Evolutionary conservation across 2,113 vertebrate genomes (phyloP).

Genomic region (Steatornis caripensis): DNA sequence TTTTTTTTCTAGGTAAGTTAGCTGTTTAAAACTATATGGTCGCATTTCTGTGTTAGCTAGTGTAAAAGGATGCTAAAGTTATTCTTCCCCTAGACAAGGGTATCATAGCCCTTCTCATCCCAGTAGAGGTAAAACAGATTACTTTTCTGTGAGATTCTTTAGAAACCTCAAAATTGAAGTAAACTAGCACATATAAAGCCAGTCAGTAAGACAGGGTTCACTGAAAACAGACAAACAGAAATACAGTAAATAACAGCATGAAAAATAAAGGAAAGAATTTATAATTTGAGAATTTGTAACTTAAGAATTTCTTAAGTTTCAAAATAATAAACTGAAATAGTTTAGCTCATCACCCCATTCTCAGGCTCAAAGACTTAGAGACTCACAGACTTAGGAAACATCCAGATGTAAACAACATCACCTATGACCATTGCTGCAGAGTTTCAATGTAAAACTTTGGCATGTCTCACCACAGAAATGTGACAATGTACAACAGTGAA

Average conservation of each 20-base stretch:
- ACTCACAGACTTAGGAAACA: not conserved
- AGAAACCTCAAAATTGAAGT: not conserved
- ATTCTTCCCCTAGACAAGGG: not conserved
- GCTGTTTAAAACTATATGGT: not conserved
- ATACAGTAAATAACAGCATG: not conserved
- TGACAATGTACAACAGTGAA: not conserved
- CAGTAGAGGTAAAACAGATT: not conserved
- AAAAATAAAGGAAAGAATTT: not conserved
- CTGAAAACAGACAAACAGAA: not conserved
- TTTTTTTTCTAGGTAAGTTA: not conserved
- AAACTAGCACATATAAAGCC: not conserved
- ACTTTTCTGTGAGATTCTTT: not conserved
- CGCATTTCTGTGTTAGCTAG: not conserved
- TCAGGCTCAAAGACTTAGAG: too few species aligned
- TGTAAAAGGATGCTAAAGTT: not conserved
- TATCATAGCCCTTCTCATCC: not conserved
- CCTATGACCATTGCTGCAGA: not conserved
- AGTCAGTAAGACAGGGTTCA: not conserved
- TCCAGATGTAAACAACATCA: not conserved
- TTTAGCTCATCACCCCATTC: not conserved
- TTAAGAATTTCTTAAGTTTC: not conserved
- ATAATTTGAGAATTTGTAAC: not conserved
- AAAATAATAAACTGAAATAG: not conserved
- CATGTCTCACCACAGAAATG: not conserved
- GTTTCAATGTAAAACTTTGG: not conserved